Percentiles rank a stretch among this genome's conserved stretches.
phyloP scores from a whole-genome alignment of 2,888 invertebrate species.

The Leptodirus hochenwartii region DNA sequence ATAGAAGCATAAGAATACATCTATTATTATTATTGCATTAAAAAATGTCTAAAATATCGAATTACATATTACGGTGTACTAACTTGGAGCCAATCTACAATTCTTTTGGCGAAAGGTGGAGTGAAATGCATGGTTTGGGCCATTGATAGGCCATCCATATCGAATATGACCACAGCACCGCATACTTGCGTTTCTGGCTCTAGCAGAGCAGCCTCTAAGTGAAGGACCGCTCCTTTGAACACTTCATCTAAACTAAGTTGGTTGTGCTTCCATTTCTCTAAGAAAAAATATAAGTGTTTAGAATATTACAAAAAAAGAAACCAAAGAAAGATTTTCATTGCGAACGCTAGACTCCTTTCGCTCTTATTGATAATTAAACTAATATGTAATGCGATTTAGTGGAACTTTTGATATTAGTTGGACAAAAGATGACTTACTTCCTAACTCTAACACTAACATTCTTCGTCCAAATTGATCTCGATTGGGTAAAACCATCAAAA shows the following conservation, averaged over 20 bases:
- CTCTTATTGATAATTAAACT: conserved; percentile 1
- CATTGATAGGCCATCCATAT: conserved; percentile 67
- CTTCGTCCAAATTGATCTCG: conserved; percentile 65
- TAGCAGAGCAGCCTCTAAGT: conserved; percentile 65
- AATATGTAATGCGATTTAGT: background rate
- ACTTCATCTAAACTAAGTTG: conserved; percentile 63
- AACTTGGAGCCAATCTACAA: conserved; percentile 53
- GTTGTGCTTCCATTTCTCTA: conserved; percentile 71
- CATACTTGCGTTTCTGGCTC: conserved; percentile 60
- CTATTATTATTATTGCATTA: no score
- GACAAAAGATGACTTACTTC: conserved; percentile 41
- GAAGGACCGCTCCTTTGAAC: conserved; percentile 64
- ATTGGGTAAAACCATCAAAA: conserved; percentile 58
- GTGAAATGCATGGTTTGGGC: conserved; percentile 76
- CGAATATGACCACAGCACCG: conserved; percentile 65
- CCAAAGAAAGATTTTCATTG: no score
- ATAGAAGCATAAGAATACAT: no score
- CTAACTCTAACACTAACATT: conserved; percentile 58
- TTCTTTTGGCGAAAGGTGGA: conserved; percentile 66
- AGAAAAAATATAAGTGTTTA: conserved; percentile 10
- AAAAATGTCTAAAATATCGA: no score
- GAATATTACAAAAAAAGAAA: no score
- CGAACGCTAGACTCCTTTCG: background rate
- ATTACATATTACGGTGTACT: conserved; percentile 9
- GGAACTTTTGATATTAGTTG: background rate